phyloP scores from a whole-genome alignment of 2,888 invertebrate genomes.

The Miltochrista miniata region DNA sequence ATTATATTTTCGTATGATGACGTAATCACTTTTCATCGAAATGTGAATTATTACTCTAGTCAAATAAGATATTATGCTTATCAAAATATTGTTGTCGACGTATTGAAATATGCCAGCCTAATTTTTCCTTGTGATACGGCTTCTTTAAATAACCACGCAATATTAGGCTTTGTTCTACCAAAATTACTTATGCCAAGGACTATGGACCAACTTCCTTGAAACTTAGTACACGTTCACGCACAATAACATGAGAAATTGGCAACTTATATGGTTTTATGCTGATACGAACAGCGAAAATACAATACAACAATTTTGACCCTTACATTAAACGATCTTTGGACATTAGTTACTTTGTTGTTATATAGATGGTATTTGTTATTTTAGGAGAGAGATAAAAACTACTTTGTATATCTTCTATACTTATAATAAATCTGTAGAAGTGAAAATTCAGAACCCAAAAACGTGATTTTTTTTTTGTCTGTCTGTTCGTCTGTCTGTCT shows the following conservation, averaged over 20 bases:
- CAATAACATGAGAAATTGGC: slow-evolving; percentile 27
- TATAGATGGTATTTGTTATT: too few relatives aligned
- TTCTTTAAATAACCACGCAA: slow-evolving; percentile 50
- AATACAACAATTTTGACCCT: too few relatives aligned
- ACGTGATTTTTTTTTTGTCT: too few relatives aligned
- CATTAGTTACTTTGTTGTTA: not conserved
- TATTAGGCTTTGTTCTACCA: slow-evolving; percentile 32
- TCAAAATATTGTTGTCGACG: slow-evolving; percentile 17
- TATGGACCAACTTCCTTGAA: slow-evolving; percentile 53
- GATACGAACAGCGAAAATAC: not conserved
- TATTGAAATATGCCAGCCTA: slow-evolving; percentile 50
- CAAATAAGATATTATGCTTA: slow-evolving; percentile 4
- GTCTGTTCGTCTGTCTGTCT: too few relatives aligned
- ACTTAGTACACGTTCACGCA: slow-evolving; percentile 38
- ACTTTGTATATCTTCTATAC: too few relatives aligned
- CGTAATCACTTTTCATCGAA: not conserved
- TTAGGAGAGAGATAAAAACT: too few relatives aligned
- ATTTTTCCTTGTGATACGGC: slow-evolving; percentile 42
- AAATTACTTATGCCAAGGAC: slow-evolving; percentile 51
- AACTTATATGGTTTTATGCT: slow-evolving; percentile 19
- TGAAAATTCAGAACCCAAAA: too few relatives aligned
- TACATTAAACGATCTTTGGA: too few relatives aligned
- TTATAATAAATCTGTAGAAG: too few relatives aligned
- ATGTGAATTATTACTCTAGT: not conserved
- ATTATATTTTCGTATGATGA: not conserved